phyloP scores from a whole-genome alignment of 2,113 vertebrate species.

The Pedionomus torquatus region DNA sequence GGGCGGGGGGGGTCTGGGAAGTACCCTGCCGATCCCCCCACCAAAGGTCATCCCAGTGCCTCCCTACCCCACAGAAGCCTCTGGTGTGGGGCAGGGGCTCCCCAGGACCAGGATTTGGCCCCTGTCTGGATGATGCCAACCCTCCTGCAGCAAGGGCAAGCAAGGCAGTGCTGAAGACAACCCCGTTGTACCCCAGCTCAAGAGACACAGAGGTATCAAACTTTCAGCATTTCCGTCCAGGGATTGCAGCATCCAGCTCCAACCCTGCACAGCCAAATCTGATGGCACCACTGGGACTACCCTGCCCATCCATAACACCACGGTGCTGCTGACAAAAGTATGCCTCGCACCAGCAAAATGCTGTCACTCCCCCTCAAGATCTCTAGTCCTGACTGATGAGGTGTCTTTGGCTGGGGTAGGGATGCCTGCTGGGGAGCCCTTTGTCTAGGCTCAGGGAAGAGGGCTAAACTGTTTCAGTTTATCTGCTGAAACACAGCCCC shows the following conservation, averaged over 20 bases:
- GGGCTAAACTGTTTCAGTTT: no score
- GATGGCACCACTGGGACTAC: background rate
- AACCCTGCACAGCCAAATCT: fast-evolving
- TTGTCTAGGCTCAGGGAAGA: background rate
- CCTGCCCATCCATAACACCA: no score
- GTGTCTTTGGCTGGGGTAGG: background rate
- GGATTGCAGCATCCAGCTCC: fast-evolving
- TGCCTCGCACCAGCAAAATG: background rate
- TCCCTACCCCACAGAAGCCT: background rate
- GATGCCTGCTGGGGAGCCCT: background rate
- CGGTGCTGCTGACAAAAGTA: background rate
- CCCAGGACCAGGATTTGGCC: background rate
- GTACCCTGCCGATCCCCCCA: background rate
- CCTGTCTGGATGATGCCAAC: background rate
- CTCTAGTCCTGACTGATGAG: background rate
- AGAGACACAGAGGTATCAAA: background rate
- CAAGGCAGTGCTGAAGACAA: background rate
- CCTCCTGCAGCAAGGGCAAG: background rate
- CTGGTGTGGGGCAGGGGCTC: background rate
- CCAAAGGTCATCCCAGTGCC: background rate
- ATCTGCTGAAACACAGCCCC: background rate
- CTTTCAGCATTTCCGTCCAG: background rate
- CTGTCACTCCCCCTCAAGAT: background rate
- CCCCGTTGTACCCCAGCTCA: no score
- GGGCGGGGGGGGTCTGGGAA: background rate